A percentile compares a stretch with the other conserved stretches of the same genome.
Conservation (phyloP, 1,140 invertebrate species). For the Akabosia matsudoensis region DNA sequence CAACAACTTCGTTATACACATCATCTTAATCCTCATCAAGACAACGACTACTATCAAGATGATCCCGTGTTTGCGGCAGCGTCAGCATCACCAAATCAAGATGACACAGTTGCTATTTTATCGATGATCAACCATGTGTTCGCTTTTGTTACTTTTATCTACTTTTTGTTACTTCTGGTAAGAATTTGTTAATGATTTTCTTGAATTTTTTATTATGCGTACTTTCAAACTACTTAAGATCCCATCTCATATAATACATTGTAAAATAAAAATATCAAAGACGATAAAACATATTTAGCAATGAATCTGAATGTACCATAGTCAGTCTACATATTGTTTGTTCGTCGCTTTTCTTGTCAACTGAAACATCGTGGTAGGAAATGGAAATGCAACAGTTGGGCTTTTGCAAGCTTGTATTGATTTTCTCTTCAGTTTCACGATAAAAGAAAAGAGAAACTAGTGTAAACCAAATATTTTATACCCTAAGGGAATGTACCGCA, state of each 20-base stretch:
- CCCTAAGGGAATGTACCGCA: not conserved
- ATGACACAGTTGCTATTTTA: not conserved
- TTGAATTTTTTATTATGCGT: too few relatives aligned
- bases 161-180: constrained; percentile 7
- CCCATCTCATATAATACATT: too few relatives aligned
- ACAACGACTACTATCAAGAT: not conserved
- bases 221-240: too few relatives aligned
- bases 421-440: too few relatives aligned
- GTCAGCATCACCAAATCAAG: not conserved
- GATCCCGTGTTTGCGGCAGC: not conserved
- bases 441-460: not conserved
- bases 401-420: too few relatives aligned
- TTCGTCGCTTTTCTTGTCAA: too few relatives aligned
- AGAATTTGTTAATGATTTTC: not conserved
- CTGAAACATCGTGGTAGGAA: too few relatives aligned
- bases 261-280: too few relatives aligned
- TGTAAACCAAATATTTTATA: not conserved
- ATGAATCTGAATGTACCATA: too few relatives aligned
- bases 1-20: not conserved
- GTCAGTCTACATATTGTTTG: too few relatives aligned
- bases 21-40: not conserved
- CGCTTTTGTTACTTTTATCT: constrained; percentile 6
- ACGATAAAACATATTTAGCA: too few relatives aligned
- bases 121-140: constrained; percentile 18
- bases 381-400: too few relatives aligned